Conservation (phyloP, 2,888 invertebrate genomes). For the Meteorus colon region DNA sequence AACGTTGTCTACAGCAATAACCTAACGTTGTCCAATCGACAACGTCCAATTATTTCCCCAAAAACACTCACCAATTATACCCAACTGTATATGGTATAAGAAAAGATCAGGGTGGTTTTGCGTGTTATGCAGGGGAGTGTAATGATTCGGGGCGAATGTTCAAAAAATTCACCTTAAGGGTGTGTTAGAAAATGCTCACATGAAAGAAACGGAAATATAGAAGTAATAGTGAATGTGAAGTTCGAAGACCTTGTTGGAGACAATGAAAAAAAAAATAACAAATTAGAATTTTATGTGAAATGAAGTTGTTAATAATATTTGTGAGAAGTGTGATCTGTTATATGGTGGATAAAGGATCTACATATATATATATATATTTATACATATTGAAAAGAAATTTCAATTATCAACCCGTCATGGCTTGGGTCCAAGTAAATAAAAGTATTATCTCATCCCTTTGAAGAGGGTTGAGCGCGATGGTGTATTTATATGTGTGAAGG, state of each 20-base stretch:
- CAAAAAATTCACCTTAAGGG: slow-evolving; percentile 6
- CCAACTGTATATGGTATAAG: slow-evolving; percentile 12
- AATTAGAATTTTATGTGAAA: background rate
- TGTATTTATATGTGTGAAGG: background rate
- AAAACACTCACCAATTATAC: slow-evolving; percentile 33
- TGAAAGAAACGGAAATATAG: background rate
- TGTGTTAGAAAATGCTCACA: background rate
- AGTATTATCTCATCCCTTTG: slow-evolving; percentile 34
- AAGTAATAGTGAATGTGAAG: background rate
- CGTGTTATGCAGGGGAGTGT: slow-evolving; percentile 34
- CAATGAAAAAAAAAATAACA: too few relatives aligned
- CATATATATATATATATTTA: slow-evolving; percentile 46
- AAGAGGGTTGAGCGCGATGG: background rate
- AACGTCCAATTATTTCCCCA: slow-evolving; percentile 36
- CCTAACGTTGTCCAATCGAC: slow-evolving; percentile 9
- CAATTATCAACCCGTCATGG: slow-evolving; percentile 54
- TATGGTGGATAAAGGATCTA: slow-evolving; percentile 37
- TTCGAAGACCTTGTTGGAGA: too few relatives aligned
- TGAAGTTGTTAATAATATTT: slow-evolving; percentile 19
- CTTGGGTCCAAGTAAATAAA: slow-evolving; percentile 54
- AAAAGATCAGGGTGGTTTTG: slow-evolving; percentile 40
- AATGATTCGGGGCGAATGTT: background rate
- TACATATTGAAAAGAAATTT: slow-evolving; percentile 57
- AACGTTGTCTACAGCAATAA: slow-evolving; percentile 13
- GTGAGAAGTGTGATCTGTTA: slow-evolving; percentile 17